A percentile compares a stretch with the other conserved stretches of the same genome.
Conservation (phyloP, 92 coral and sea anemone genomes). For the Zoanthus sociatus region DNA sequence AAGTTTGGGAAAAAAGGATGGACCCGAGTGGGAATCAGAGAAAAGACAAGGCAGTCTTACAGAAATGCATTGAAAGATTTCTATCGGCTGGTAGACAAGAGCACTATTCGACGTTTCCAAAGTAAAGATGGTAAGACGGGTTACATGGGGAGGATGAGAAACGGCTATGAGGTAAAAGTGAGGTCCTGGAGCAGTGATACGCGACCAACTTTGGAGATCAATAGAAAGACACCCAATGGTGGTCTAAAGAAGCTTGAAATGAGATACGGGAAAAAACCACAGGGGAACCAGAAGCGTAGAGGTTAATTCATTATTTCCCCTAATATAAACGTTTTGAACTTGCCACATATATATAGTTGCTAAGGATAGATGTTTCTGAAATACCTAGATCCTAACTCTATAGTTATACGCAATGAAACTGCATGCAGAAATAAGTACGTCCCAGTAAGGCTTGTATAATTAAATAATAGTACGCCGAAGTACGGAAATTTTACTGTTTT, state of each 20-base stretch:
- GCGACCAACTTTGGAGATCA: slow-evolving; percentile 39
- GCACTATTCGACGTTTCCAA: slow-evolving; percentile 4
- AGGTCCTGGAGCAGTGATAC: slow-evolving; percentile 19
- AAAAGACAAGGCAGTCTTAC: slow-evolving; percentile 11
- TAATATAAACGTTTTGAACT: too few relatives aligned
- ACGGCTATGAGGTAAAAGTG: not conserved
- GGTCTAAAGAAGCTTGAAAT: slow-evolving; percentile 32
- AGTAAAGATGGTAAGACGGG: not conserved
- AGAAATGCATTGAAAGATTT: slow-evolving; percentile 24
- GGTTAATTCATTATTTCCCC: not conserved
- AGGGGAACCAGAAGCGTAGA: slow-evolving; percentile 17
- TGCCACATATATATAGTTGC: too few relatives aligned
- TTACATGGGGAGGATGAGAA: slow-evolving; percentile 19
- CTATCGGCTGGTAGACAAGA: slow-evolving; percentile 13
- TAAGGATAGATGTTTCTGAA: too few relatives aligned
- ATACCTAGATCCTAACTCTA: too few relatives aligned
- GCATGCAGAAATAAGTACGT: too few relatives aligned
- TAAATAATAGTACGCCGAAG: too few relatives aligned
- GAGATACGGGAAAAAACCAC: slow-evolving; percentile 16
- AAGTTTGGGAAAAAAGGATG: not conserved
- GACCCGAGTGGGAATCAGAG: slow-evolving; percentile 29
- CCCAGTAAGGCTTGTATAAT: too few relatives aligned
- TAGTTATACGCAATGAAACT: too few relatives aligned
- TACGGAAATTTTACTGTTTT: too few relatives aligned
- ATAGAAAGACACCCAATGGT: slow-evolving; percentile 33